Conservation (phyloP, 2,113 vertebrate genomes). For the Mus pahari region DNA sequence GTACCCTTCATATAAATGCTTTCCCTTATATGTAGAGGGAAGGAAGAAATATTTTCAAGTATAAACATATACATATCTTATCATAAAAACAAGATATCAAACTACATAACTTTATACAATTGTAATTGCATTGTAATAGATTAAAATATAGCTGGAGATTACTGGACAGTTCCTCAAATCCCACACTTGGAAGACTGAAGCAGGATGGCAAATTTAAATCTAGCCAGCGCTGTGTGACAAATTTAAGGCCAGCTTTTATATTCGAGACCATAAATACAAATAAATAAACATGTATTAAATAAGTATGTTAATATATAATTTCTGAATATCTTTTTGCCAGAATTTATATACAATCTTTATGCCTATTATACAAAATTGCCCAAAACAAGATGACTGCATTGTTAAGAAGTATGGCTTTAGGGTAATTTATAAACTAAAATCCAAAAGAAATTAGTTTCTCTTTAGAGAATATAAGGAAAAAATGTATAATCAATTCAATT, state of each 20-base stretch:
- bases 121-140: neutral
- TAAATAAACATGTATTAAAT: neutral
- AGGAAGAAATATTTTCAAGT: slow-evolving; percentile 63
- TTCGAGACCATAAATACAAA: neutral
- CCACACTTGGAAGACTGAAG: neutral
- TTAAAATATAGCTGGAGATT: slow-evolving; percentile 29
- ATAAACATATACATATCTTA: slow-evolving; percentile 69
- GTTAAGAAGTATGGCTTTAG: neutral
- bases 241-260: neutral
- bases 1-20: slow-evolving; percentile 56
- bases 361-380: slow-evolving; percentile 11
- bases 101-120: slow-evolving; percentile 28
- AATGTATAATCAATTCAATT: slow-evolving; percentile 2
- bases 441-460: slow-evolving; percentile 16
- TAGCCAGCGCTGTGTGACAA: neutral
- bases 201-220: neutral
- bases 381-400: neutral
- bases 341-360: neutral
- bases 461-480: slow-evolving; percentile 2
- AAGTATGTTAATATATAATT: slow-evolving; percentile 22
- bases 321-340: neutral
- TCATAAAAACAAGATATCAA: slow-evolving; percentile 13
- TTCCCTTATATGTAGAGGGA: slow-evolving; percentile 68
- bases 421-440: slow-evolving; percentile 40
- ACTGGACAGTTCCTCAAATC: neutral